These are phyloP conservation scores for Himalopsyche japonica DNA, from an alignment of 2,888 invertebrate species.

Conservation along the genomic window DNA sequence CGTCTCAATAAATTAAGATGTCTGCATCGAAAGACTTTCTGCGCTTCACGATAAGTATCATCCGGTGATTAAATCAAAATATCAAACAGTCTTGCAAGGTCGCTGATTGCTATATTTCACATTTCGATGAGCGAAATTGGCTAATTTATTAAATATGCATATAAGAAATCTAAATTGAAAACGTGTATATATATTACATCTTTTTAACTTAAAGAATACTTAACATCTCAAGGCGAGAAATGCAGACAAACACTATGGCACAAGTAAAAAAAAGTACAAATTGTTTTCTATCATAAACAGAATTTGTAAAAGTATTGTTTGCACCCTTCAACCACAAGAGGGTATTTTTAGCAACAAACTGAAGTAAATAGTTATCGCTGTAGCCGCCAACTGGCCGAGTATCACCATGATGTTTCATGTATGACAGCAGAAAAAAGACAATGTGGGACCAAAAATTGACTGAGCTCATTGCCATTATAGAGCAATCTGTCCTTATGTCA, in stretches of 20 bases:
- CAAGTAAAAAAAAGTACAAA: neutral
- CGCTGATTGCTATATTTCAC: neutral
- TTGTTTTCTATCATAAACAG: neutral
- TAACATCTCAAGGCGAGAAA: neutral
- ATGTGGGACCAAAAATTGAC: neutral
- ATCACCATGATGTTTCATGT: neutral
- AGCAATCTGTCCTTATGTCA: neutral
- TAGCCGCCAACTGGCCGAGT: neutral
- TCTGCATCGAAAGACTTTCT: neutral
- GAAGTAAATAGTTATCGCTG: neutral
- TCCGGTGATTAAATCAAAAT: neutral
- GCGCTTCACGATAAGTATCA: neutral
- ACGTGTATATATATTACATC: neutral
- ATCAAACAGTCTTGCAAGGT: neutral
- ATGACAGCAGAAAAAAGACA: neutral
- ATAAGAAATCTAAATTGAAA: neutral
- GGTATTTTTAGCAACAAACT: neutral
- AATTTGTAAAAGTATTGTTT: neutral
- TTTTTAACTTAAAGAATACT: neutral
- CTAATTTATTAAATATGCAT: neutral
- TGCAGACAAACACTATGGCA: neutral
- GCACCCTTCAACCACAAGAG: neutral
- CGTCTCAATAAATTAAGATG: neutral
- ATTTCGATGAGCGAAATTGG: neutral
- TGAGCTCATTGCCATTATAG: neutral